Evolutionary conservation across 1,140 invertebrate genomes (phyloP), one percentile per base, ranked within the genome.

Genomic region (Drosophila funebris): DNA sequence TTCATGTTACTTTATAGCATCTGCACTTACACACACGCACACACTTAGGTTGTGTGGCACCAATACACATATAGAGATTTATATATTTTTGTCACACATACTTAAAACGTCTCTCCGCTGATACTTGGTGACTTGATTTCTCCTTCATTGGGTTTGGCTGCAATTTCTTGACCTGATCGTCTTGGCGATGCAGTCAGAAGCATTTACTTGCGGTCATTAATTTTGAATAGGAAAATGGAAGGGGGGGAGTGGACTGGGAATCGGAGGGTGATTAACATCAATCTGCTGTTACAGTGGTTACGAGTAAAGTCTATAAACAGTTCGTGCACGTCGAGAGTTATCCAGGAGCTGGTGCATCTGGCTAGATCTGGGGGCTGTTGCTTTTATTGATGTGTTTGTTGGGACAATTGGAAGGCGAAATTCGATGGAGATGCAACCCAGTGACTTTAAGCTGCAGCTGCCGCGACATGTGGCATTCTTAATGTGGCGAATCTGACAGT

Each of bases 181-280:
- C 82, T 36, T 69, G 83, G 78, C 82, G 61, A 54, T 62, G 64
- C 24, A 78, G 78, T 85, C 82, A 82, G 68, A 50, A 78, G 31
- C 70, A 75, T 85, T 85, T 87, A 87, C 78, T 87, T 87, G 67
- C 37, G 22, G 27, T 64, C 82, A 82, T 81, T 85, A 66, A 77
- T 78, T 68, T 58, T 43, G 20, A 7, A 60, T 16, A n/a, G 7
- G 53, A 62, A 61, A 54, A 41, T 16, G 8, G 7, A 57, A 62
- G 60, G 46, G 50, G 8, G 20, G 4, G 20, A n/a, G n/a, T n/a
- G 20, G 37, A 14, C 4, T 14, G n/a, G 7, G 5, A n/a, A 4
- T 6, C 14, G 18, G 4, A 8, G 48, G 18, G 27, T 39, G 37
- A 46, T 60, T 60, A 33, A 33, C 41, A 44, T 60, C 41, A 33